Percentiles rank a stretch among this genome's conserved stretches.
Conservation (phyloP, 92 coral and sea anemone species). For the Blastomussa wellsi region DNA sequence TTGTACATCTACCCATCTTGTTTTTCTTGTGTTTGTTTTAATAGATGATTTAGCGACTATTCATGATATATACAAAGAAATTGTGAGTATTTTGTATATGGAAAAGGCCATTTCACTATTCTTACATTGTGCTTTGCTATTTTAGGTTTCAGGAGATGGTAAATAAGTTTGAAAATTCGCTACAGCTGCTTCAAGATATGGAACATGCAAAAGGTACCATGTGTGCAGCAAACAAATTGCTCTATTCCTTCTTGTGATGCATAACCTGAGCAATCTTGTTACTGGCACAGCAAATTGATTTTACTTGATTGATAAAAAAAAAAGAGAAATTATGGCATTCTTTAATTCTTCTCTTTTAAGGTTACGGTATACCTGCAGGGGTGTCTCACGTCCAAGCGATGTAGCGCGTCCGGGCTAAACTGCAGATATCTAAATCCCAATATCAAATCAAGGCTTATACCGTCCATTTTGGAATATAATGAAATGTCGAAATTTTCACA, state of each 20-base stretch:
- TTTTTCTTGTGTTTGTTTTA: background rate
- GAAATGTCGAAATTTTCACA: too few relatives aligned
- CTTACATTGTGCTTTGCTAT: background rate
- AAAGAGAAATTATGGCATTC: background rate
- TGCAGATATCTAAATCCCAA: too few relatives aligned
- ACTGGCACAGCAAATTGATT: background rate
- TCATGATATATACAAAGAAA: background rate
- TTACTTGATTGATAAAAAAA: background rate
- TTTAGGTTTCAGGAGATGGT: slow-evolving; percentile 95
- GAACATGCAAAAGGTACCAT: slow-evolving; percentile 43
- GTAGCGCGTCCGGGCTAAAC: too few relatives aligned
- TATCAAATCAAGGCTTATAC: too few relatives aligned
- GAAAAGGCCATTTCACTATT: background rate
- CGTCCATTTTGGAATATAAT: too few relatives aligned
- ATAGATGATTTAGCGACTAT: background rate
- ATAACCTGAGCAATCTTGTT: background rate
- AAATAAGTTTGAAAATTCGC: slow-evolving; percentile 78
- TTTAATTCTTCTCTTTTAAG: background rate
- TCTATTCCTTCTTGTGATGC: background rate
- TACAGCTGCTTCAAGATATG: slow-evolving; percentile 51
- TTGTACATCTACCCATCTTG: background rate
- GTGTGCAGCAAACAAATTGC: background rate
- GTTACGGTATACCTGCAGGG: background rate
- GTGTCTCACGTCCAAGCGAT: too few relatives aligned
- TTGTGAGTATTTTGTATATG: too few relatives aligned